phyloP scores from a whole-genome alignment of 2,888 invertebrate species.

The Dexiosoma caninum region DNA sequence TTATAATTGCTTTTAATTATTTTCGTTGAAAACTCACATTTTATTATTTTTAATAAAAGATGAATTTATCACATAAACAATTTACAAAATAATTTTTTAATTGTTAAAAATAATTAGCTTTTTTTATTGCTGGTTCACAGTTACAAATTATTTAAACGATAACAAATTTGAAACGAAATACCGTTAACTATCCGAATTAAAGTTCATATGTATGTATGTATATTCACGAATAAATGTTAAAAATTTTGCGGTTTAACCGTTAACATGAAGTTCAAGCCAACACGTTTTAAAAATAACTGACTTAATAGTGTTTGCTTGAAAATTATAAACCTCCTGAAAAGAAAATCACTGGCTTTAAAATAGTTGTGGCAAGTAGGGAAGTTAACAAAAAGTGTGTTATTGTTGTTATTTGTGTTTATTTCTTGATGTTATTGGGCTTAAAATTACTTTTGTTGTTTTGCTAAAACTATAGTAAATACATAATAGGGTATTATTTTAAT shows the following conservation, averaged over 20 bases:
- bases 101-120: background rate
- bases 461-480: no score
- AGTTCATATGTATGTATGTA: background rate
- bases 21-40: slow-evolving; percentile 34
- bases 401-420: slow-evolving; percentile 6
- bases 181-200: background rate
- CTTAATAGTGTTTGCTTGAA: slow-evolving; percentile 31
- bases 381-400: slow-evolving; percentile 28
- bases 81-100: background rate
- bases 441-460: slow-evolving; percentile 4
- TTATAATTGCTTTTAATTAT: background rate
- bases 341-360: slow-evolving; percentile 24
- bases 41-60: background rate
- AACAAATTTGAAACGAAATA: slow-evolving; percentile 14
- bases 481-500: no score
- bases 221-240: no score
- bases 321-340: slow-evolving; percentile 50
- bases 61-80: background rate
- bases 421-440: background rate
- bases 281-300: slow-evolving; percentile 52
- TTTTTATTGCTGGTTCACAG: slow-evolving; percentile 5
- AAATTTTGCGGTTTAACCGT: slow-evolving; percentile 40
- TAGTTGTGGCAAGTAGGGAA: slow-evolving; percentile 57
- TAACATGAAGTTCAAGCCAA: slow-evolving; percentile 43
- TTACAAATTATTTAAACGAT: slow-evolving; percentile 1